Evolutionary conservation across 2,113 vertebrate genomes (phyloP), one percentile per base, ranked within the genome.

Genomic region (Tonatia bakeri): DNA sequence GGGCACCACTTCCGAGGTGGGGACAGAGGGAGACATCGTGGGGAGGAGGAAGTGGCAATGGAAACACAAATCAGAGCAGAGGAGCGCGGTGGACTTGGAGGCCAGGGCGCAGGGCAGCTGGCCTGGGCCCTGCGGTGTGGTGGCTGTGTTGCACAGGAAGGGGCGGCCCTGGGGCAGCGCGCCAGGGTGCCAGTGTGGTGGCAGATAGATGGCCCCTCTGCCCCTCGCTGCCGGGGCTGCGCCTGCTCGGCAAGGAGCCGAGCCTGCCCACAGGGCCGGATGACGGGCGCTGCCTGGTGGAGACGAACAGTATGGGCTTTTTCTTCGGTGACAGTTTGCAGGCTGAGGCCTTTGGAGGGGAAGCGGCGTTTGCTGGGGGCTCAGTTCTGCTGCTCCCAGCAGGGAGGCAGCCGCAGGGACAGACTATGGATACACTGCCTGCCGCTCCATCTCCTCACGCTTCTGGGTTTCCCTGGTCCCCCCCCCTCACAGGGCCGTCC

Each of bases 361-460:
- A 40, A 14, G 72, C 24, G 5, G 43, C 6, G 4, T 54, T n/a
- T 36, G 50, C 24, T 0, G 28, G 7, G 33, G 33, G 52, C 54
- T 50, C 4, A 0, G 20, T 26, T 11, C 45, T 6, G 5, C 11
- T 1, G 7, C 33, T 79, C 72, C 38, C 24, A 28, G 31, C 1
- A 1, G 14, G 38, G 52, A 7, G 5, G 20, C 16, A 61, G 52
- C 20, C 6, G 3, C 38, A 10, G 11, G 38, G 6, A 7, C 14
- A 3, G 40, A 31, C 10, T 5, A 3, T 13, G 72, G 36, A 1
- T 7, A 11, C 12, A 6, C 73, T 0, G 2, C 7, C 1, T 3
- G 15, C 64, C 24, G 24, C 73, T 17, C 20, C n/a, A 5, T 5
- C 45, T 13, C 47, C 10, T 31, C 19, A 8, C 7, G 6, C 1